These are phyloP conservation scores for Aquatica leii DNA, from an alignment of 2,888 invertebrate genomes.

Conservation along the genomic window DNA sequence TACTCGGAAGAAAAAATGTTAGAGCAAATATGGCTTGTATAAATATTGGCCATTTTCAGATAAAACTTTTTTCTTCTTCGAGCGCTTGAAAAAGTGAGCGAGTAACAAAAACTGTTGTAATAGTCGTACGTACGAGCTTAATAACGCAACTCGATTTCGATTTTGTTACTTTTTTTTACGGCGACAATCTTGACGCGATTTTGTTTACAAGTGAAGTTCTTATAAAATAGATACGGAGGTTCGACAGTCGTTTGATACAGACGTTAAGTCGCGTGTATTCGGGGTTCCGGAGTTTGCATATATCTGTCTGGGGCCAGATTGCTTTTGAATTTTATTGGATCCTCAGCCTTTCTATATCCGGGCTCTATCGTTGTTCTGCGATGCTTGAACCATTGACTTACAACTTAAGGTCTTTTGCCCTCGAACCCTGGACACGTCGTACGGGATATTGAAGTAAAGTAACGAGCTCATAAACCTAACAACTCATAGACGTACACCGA, in stretches of 20 bases:
- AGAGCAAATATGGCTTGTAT: slow-evolving; percentile 24
- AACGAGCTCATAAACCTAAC: slow-evolving; percentile 23
- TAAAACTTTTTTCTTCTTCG: slow-evolving; percentile 17
- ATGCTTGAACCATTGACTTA: slow-evolving; percentile 26
- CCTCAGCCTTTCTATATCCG: slow-evolving; percentile 30
- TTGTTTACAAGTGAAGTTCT: slow-evolving; percentile 38
- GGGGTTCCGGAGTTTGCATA: slow-evolving; percentile 43
- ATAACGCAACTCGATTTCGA: slow-evolving; percentile 24
- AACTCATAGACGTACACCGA: slow-evolving; percentile 17
- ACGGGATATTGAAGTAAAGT: slow-evolving; percentile 19
- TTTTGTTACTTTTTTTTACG: slow-evolving; percentile 38
- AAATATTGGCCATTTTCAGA: slow-evolving; percentile 30
- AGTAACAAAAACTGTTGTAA: slow-evolving; percentile 6
- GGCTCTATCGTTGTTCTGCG: slow-evolving; percentile 29
- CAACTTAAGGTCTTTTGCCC: slow-evolving; percentile 21
- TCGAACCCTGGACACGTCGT: slow-evolving; percentile 19
- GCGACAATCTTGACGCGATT: slow-evolving; percentile 36
- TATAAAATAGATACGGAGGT: slow-evolving; percentile 30
- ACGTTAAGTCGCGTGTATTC: slow-evolving; percentile 36
- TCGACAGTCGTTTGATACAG: slow-evolving; percentile 38
- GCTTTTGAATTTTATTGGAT: slow-evolving; percentile 52
- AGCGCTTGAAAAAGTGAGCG: not conserved
- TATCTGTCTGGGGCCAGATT: slow-evolving; percentile 50
- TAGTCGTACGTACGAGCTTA: slow-evolving; percentile 18
- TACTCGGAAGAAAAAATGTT: slow-evolving; percentile 13